These are phyloP conservation scores for Galemys pyrenaicus DNA, from an alignment of 2,113 vertebrate species.

Conservation along the genomic window DNA sequence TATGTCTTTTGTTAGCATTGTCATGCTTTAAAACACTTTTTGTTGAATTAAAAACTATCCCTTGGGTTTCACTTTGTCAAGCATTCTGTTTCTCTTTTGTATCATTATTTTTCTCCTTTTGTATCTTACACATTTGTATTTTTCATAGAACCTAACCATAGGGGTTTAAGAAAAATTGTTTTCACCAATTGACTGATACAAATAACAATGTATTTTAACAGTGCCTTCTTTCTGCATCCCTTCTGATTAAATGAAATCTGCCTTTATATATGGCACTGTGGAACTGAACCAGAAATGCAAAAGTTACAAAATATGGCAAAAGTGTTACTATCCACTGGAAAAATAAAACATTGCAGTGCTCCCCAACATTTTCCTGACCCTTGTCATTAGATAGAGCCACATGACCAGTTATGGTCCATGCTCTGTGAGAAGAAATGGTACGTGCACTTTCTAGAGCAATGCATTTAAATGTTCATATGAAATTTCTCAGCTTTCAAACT, in stretches of 20 bases:
- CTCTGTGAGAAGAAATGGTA: background rate
- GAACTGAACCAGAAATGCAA: background rate
- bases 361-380: background rate
- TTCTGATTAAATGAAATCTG: constrained; percentile 17
- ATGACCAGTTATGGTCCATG: background rate
- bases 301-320: background rate
- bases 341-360: no score
- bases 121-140: background rate
- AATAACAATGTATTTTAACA: background rate
- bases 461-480: background rate
- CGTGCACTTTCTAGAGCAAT: background rate
- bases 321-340: background rate
- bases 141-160: background rate
- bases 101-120: background rate
- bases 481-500: background rate
- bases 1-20: background rate
- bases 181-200: background rate
- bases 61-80: background rate
- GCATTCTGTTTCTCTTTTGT: constrained; percentile 6
- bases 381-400: background rate
- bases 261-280: background rate
- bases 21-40: background rate
- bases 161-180: background rate
- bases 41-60: background rate
- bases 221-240: background rate